Evolutionary conservation across 2,888 invertebrate genomes (phyloP), one percentile per base, ranked within the genome.

Genomic region (Candidula unifasciata): DNA sequence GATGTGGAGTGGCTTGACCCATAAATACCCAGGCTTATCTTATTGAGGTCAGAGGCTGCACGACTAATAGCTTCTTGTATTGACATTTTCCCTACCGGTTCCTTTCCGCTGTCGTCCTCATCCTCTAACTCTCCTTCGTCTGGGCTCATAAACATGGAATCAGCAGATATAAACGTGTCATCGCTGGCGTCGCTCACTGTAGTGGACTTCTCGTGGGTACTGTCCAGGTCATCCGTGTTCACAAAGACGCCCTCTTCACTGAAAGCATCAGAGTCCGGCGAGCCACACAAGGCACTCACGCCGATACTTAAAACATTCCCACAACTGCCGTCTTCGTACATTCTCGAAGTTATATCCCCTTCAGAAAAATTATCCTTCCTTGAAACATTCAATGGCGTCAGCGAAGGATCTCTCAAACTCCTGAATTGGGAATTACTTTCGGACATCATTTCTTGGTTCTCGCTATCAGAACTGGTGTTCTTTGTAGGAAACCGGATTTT

Each of bases 211-310:
- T 78, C 78, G 18, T 64, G 54, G 0, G 68, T 54, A 37, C 76
- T 78, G 33, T 82, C 82, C 5, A 71, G 64, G 52, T 80, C 85
- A n/a, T 85, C 82, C 88, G 89, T 88, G 85, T 92, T 92, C 21
- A 91, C 89, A 86, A 90, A 92, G 30, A 92, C 87, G 10, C 91
- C 91, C 73, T 91, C 91, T 66, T 91, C 91, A 68, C 86, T 87
- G 54, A 85, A 83, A n/a, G 78, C 68, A 66, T 87, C 86, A 10
- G 88, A 87, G 27, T 85, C 86, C 16, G 85, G 85, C 3, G 86
- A 86, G 30, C 84, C 87, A 16, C 52, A 84, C 2, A 33, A 80
- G 5, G 66, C 60, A 27, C 33, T 57, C 27, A 66, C n/a, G 5
- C 52, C 73, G 57, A 6, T 52, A 30, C 44, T 33, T 74, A 57